These are phyloP conservation scores for Chromoteleia sp. DNA, from an alignment of 2,888 invertebrate species.

Conservation along the genomic window DNA sequence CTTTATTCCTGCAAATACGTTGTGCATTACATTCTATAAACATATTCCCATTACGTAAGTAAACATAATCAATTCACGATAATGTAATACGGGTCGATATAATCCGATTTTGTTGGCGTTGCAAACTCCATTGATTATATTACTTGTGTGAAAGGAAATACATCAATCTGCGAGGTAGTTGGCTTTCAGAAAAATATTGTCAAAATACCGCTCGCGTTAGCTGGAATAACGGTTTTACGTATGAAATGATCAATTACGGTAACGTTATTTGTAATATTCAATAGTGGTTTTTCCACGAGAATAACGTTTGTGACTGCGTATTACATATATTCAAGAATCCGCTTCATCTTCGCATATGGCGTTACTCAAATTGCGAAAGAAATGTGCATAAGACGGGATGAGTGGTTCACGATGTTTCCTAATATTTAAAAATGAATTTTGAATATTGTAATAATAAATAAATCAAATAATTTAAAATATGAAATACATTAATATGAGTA, in stretches of 20 bases:
- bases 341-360: neutral
- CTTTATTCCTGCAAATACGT: neutral
- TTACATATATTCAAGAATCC: slow-evolving; percentile 12
- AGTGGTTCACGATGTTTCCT: too few species aligned
- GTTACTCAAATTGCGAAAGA: slow-evolving; percentile 25
- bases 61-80: slow-evolving; percentile 36
- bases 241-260: slow-evolving; percentile 5
- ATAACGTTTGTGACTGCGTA: too few species aligned
- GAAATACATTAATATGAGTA: too few species aligned
- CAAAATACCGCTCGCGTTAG: slow-evolving; percentile 10
- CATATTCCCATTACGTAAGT: slow-evolving; percentile 31
- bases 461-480: too few species aligned
- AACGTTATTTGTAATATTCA: slow-evolving; percentile 26
- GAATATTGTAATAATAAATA: neutral
- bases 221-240: neutral
- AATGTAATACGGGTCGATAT: slow-evolving; percentile 32
- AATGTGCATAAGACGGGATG: slow-evolving; percentile 15
- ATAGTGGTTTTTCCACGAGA: slow-evolving; percentile 7
- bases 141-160: slow-evolving; percentile 23
- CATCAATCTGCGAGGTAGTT: slow-evolving; percentile 1
- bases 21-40: slow-evolving; percentile 12
- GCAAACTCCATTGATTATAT: slow-evolving; percentile 23
- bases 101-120: slow-evolving; percentile 28
- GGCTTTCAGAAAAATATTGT: slow-evolving; percentile 3
- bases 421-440: too few species aligned